Evolutionary conservation across 2,797 vertebrate genomes (phyloP), one percentile per base, ranked within the genome.

Genomic region (Pelochelys cantorii): DNA sequence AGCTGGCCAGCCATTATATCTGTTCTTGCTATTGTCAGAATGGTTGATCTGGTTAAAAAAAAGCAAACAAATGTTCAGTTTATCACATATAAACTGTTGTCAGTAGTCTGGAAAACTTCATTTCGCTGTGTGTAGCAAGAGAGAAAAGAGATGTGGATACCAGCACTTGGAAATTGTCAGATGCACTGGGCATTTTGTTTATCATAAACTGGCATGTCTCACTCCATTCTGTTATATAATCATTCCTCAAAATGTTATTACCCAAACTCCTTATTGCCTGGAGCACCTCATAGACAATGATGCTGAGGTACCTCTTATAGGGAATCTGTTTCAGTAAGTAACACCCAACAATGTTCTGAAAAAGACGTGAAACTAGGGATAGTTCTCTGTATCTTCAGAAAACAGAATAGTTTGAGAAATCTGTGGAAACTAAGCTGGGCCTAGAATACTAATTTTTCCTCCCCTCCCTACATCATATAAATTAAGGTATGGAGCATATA

Each of bases 1-100:
- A 27, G 97, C 96, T 7, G 98, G 97, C 98, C 98, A 98, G 86
- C 96, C 98, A 0, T 1, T 0, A 1, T 98, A 98, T 83, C 97
- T 97, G 95, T 98, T 98, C 5, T 52, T 97, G 0, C 7, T n/a
- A 7, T 8, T 2, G n/a, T 97, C 86, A 6, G 95, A 97, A 84
- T 98, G 98, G 89, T 98, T 98, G 92, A 98, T 97, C 98, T 98
- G 95, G 48, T 78, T 31, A 90, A 84, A 86, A 85, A 74, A 62
- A 29, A 53, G 29, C 85, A 27, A 85, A 0, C 71, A 48, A 4
- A 4, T 3, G 27, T 55, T 68, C 11, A 52, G 0, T 57, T 62
- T 68, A 91, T 79, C 1, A 0, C 14, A 92, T 55, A 65, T 17
- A 5, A 22, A 83, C 87, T 87, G 48, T 80, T 12, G 79, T 77